Evolutionary conservation across 1,140 invertebrate species (phyloP).

Genomic region (Ericerus pela): DNA sequence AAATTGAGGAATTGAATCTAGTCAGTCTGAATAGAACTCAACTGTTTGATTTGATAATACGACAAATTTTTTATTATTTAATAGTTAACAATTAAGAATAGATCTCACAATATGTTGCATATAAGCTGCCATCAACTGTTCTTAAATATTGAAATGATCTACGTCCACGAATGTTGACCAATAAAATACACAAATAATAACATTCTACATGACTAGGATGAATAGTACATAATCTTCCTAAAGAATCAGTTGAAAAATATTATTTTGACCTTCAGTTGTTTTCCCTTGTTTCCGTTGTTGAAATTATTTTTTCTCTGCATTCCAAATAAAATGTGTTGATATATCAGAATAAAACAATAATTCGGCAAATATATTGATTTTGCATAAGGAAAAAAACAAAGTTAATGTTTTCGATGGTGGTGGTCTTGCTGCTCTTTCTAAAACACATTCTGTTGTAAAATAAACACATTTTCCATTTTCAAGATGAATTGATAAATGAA

Average conservation of each 20-base stretch:
- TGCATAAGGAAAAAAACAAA: constrained; percentile 25
- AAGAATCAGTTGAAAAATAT: constrained; percentile 19
- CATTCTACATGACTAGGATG: constrained; percentile 29
- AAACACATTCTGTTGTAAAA: constrained; percentile 21
- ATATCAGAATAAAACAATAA: constrained; percentile 14
- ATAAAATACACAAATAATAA: constrained; percentile 19
- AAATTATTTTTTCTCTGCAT: constrained; percentile 16
- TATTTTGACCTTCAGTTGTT: constrained; percentile 6
- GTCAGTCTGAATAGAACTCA: no score
- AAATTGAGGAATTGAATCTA: no score
- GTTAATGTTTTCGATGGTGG: constrained; percentile 26
- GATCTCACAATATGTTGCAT: constrained; percentile 23
- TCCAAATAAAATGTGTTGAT: constrained; percentile 13
- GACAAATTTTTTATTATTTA: no score
- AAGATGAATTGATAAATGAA: constrained; percentile 28
- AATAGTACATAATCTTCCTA: constrained; percentile 28
- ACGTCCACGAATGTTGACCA: constrained; percentile 29
- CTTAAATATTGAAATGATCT: constrained; percentile 29
- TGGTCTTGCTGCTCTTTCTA: neutral
- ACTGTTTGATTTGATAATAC: no score
- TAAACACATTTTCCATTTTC: constrained; percentile 26
- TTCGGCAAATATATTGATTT: constrained; percentile 14
- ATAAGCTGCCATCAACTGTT: constrained; percentile 25
- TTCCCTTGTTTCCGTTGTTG: constrained; percentile 17
- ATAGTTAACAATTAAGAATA: constrained; percentile 4